phyloP scores from a whole-genome alignment of 2,888 invertebrate genomes.

The Cerceris ruficornis region DNA sequence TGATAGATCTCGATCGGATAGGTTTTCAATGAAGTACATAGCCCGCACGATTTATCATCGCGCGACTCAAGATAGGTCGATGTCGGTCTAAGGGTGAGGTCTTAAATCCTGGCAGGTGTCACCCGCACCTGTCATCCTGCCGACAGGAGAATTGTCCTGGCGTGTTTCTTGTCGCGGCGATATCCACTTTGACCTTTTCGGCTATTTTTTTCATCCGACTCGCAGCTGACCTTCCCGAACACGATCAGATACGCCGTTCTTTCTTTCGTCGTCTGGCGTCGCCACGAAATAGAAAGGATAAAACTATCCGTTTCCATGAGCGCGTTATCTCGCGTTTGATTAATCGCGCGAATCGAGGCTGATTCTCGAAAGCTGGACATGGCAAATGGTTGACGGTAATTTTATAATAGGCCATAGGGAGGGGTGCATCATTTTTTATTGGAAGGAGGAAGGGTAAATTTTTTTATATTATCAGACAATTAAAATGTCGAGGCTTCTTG shows the following conservation, averaged over 20 bases:
- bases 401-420: no score
- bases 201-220: slow-evolving; percentile 27
- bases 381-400: no score
- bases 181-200: slow-evolving; percentile 52
- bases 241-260: slow-evolving; percentile 46
- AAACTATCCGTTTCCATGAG: not conserved
- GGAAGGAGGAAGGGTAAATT: no score
- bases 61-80: slow-evolving; percentile 30
- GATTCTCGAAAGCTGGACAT: no score
- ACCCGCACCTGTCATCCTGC: slow-evolving; percentile 70
- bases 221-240: slow-evolving; percentile 53
- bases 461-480: no score
- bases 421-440: no score
- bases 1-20: not conserved
- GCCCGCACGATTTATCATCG: slow-evolving; percentile 12
- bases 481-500: no score
- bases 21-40: not conserved
- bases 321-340: not conserved
- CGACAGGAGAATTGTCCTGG: slow-evolving; percentile 19
- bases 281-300: slow-evolving; percentile 18
- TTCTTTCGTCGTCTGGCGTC: not conserved
- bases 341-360: not conserved
- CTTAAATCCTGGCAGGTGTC: slow-evolving; percentile 75
- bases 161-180: slow-evolving; percentile 32
- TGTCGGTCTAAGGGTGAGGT: slow-evolving; percentile 39